Base-by-base conservation (phyloP, 2,113 vertebrate genomes). In the Taurulus bubalis region DNA sequence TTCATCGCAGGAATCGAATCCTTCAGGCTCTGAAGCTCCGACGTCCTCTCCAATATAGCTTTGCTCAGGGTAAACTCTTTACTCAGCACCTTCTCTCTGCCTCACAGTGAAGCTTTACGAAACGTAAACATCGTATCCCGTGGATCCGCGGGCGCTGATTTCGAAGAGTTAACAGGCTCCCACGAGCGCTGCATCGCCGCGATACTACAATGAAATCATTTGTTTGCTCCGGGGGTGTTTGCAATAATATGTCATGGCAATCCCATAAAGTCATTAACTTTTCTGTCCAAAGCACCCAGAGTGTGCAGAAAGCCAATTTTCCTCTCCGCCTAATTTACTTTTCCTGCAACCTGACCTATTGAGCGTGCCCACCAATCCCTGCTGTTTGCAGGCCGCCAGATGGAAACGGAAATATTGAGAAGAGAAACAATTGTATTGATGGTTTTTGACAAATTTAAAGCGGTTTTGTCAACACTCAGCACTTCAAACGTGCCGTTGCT, bases 241-340 rank as follows among this genome's bases (percentile, higher is more conserved):
- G 84, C 83, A 82, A 71, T 84, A 83, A 90, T 80, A 66, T 83
- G 87, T 85, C 78, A 80, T 10, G 49, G 83, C 81, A 82, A 84
- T 87, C 85, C 88, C 78, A 86, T 73, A 59, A 89, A 90, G 75
- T 72, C 87, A 89, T 90, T 88, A 89, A 90, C 87, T 87, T 91
- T 85, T 90, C 78, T 58, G 65, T 77, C 77, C 58, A 56, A 75
- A 71, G 81, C 28, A 67, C 53, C 74, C 20, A n/a, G 36, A 68
- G 71, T 73, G 53, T 73, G 51, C 58, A 80, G 76, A 75, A 75
- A 81, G 79, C 51, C 49, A 38, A 82, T 84, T 86, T 87, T 79
- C 84, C 84, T 81, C 73, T 75, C 69, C 0, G 8, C 65, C 60
- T 87, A 87, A 90, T 87, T 90, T 87, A 83, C 79, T 71, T 73